Evolutionary conservation across 2,888 invertebrate genomes (phyloP).

Genomic region (Glyphotaelius pellucidus): DNA sequence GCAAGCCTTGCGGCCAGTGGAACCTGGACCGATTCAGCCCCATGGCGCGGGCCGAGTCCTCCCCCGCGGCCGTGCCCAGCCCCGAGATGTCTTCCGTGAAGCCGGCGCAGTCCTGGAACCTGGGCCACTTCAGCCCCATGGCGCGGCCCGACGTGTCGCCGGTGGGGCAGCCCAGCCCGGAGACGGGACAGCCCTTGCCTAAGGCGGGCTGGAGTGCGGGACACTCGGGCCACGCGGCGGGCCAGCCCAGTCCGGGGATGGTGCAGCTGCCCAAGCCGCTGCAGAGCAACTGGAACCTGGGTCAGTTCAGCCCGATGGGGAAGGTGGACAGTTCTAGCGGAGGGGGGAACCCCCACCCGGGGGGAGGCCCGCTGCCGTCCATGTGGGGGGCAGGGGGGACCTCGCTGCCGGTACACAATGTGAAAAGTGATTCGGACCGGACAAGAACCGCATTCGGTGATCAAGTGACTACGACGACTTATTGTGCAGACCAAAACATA

Average conservation of each 20-base stretch:
- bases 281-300: constrained; percentile 59
- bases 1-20: constrained; percentile 64
- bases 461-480: constrained; percentile 63
- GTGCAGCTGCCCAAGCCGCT: constrained; percentile 51
- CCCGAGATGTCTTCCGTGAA: constrained; percentile 51
- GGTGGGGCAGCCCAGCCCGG: constrained; percentile 62
- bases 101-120: constrained; percentile 50
- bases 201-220: constrained; percentile 54
- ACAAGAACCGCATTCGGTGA: constrained; percentile 49
- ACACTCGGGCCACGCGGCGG: constrained; percentile 70
- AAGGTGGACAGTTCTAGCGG: constrained; percentile 61
- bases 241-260: constrained; percentile 55
- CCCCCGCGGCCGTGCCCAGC: constrained; percentile 60
- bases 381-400: constrained; percentile 56
- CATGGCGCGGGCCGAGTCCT: constrained; percentile 60
- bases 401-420: constrained; percentile 26
- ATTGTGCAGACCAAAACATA: constrained; percentile 58
- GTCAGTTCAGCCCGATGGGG: constrained; percentile 64
- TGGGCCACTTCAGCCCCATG: constrained; percentile 72
- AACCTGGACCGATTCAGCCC: constrained; percentile 65
- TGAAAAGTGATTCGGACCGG: constrained; percentile 59
- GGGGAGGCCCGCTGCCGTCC: constrained; percentile 48
- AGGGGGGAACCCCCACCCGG: constrained; percentile 13
- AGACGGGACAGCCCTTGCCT: constrained; percentile 44
- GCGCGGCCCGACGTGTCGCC: constrained; percentile 71